Base-by-base conservation (phyloP, 2,797 vertebrate genomes). In the Crocodylus rhombifer region DNA sequence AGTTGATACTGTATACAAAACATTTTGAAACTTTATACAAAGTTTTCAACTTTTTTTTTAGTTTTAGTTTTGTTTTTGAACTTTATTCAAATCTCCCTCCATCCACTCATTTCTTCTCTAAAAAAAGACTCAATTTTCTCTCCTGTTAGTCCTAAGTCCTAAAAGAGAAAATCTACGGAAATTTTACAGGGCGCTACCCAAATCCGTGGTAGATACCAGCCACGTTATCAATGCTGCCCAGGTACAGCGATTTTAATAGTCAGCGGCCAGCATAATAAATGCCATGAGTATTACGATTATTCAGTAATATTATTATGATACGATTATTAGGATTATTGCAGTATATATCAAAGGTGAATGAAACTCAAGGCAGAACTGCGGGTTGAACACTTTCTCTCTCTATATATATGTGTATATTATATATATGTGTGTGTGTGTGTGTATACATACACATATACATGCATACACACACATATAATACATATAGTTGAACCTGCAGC, bases 81-180 rank as follows among this genome's bases (percentile, higher is more conserved):
- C 1, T 61, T 71, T 3, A 2, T 9, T 55, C 2, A 33, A 26
- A n/a, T 57, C 23, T 67, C 16, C 30, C 13, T 30, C 25, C 55
- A 14, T 14, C 4, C 65, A 1, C 7, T 13, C 26, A 64, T 63
- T 62, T 25, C 14, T 55, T 25, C 58, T 4, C 5, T 1, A 2
- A 33, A 51, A 6, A 51, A n/a, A 78, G 7, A 5, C 11, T 6
- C 5, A 26, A 25, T 61, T 36, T 30, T 83, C 20, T 26, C n/a
- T 36, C 33, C 82, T 83, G 69, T 61, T 36, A 55, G 5, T 17
- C 30, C 55, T n/a, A n/a, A n/a, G n/a, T n/a, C n/a, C n/a, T 0
- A 51, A 9, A 26, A 82, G 80, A 21, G 63, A 86, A 17, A 2
- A 14, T 16, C 20, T 51, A 12, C 5, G 56, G 21, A 61, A 57